phyloP scores from a whole-genome alignment of 2,797 vertebrate genomes.

The Iguana delicatissima region DNA sequence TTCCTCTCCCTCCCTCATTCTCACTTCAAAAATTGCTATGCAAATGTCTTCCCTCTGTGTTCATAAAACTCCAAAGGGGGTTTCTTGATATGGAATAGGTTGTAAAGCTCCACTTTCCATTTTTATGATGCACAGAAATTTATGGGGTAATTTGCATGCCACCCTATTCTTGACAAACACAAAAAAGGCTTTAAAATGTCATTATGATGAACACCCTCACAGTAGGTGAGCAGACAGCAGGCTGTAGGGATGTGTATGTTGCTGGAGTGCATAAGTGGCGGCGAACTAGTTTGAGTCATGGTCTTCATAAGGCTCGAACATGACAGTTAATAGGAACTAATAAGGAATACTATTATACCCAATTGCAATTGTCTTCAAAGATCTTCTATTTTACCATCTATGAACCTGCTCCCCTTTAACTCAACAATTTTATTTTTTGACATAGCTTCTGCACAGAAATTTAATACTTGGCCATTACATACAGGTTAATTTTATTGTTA shows the following conservation, averaged over 20 bases:
- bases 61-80: background rate
- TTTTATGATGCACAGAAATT: constrained; percentile 41
- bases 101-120: constrained; percentile 25
- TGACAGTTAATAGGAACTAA: constrained; percentile 22
- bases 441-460: background rate
- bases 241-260: constrained; percentile 19
- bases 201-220: constrained; percentile 32
- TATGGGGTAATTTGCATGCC: constrained; percentile 36
- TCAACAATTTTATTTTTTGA: background rate
- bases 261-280: constrained; percentile 7
- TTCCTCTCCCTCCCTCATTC: background rate
- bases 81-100: constrained; percentile 29
- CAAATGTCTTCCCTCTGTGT: background rate
- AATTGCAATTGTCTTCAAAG: background rate
- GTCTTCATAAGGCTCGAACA: background rate
- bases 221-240: constrained; percentile 30
- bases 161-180: constrained; percentile 20
- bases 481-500: background rate
- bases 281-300: constrained; percentile 10
- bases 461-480: background rate
- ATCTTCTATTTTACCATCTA: background rate
- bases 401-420: background rate
- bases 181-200: constrained; percentile 35
- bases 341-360: background rate
- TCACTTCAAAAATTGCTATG: constrained; percentile 8